A percentile compares a stretch with the other conserved stretches of the same genome.
Evolutionary conservation across 2,888 invertebrate genomes (phyloP).

Genomic region (Latrodectus elegans): DNA sequence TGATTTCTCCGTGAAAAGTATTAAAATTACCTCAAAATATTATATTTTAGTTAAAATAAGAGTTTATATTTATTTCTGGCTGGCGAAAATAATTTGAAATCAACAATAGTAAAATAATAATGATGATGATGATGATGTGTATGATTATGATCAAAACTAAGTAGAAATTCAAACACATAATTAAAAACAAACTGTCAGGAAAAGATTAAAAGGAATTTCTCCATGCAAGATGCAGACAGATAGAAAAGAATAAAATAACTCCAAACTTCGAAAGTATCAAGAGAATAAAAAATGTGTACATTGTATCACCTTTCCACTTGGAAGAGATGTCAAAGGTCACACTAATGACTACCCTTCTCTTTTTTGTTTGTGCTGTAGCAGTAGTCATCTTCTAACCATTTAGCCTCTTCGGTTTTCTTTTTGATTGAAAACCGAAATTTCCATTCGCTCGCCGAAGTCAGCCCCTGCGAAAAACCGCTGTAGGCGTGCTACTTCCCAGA

Average conservation of each 20-base stretch:
- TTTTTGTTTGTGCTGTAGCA: neutral
- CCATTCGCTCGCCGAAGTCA: neutral
- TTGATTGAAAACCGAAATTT: neutral
- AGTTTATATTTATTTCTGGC: no score
- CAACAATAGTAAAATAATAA: no score
- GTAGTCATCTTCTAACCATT: neutral
- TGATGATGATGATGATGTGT: no score
- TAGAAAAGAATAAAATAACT: neutral
- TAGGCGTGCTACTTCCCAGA: slow-evolving; percentile 34
- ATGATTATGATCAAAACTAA: no score
- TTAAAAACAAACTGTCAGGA: no score
- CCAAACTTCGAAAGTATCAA: neutral
- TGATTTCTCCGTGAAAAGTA: no score
- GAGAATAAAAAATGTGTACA: neutral
- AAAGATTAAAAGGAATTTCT: no score
- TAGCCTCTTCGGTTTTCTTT: neutral
- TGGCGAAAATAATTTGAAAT: no score
- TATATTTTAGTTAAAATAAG: no score
- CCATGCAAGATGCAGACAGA: no score
- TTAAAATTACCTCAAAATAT: no score
- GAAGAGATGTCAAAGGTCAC: slow-evolving; percentile 27
- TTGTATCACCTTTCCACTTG: neutral
- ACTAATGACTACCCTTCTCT: neutral
- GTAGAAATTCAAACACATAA: no score
- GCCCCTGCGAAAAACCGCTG: slow-evolving; percentile 5